These are phyloP conservation scores for Amazona guildingii DNA, from an alignment of 2,113 vertebrate genomes.

Conservation along the genomic window DNA sequence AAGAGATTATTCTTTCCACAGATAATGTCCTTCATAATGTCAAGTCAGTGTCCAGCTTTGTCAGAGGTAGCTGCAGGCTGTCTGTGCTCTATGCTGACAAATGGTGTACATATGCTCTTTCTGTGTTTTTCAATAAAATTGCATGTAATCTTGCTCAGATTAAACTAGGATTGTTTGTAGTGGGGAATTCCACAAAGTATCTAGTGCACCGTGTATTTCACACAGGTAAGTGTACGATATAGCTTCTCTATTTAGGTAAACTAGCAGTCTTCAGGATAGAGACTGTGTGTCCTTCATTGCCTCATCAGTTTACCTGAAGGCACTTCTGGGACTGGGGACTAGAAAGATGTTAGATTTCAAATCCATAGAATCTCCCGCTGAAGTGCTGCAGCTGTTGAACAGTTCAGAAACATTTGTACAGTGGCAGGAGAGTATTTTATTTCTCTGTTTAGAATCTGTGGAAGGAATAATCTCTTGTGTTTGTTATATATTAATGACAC, in stretches of 20 bases:
- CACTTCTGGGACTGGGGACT: not conserved
- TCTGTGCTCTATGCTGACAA: not conserved
- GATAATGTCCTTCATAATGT: not conserved
- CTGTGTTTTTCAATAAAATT: not conserved
- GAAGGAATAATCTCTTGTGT: not conserved
- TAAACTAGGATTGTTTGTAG: not conserved
- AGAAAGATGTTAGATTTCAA: not conserved
- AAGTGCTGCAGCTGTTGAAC: not conserved
- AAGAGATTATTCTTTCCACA: not conserved
- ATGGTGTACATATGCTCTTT: not conserved
- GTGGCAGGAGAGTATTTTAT: not conserved
- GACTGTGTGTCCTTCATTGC: not conserved
- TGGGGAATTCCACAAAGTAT: not conserved
- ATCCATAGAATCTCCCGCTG: not conserved
- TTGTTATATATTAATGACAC: not conserved
- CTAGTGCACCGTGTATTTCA: not conserved
- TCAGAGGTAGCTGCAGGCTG: not conserved
- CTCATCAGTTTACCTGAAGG: not conserved
- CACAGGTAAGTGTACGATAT: not conserved
- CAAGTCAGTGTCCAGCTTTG: not conserved
- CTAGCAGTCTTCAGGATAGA: not conserved
- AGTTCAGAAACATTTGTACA: not conserved
- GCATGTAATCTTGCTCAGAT: not conserved
- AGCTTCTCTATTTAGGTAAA: not conserved
- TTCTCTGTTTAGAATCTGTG: not conserved